Evolutionary conservation across 2,888 invertebrate species (phyloP), one percentile per base, ranked within the genome.

Genomic region (Baronia brevicornis): DNA sequence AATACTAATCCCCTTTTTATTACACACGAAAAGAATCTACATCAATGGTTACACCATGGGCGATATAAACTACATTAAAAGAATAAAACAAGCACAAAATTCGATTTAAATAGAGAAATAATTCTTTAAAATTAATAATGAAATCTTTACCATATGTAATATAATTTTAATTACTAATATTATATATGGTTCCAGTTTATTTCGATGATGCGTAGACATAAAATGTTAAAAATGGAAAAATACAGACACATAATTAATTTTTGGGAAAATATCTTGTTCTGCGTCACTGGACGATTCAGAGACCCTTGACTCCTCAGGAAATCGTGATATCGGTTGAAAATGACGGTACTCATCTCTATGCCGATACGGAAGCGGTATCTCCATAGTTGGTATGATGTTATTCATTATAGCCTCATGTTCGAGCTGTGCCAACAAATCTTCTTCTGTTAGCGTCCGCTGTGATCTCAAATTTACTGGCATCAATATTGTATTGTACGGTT

Each of bases 341-440:
- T 27, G 26, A 17, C 10, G 18, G 12, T 20, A 18, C 14, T 46
- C 35, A 5, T 48, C 48, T n/a, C n/a, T n/a, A n/a, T n/a, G n/a
- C n/a, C n/a, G n/a, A 9, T 70, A 60, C 4, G 54, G 39, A 36
- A 55, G 65, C 2, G 71, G 67, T 2, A 64, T 48, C 3, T 65
- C 48, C 77, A 82, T 80, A 2, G 69, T 75, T 3, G 82, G 82
- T 26, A 82, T 37, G 20, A 78, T 58, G 35, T 80, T 82, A 10
- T 65, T 65, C 46, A 82, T 58, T 15, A 68, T 64, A 1, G 71
- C 60, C 10, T 72, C 70, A 33, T 73, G 62, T 4, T 50, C 37
- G 14, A 79, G 44, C 14, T 74, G 62, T 2, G 61, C 54, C 39
- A 71, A 33, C 4, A 61, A 55, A 14, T 71, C 67, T 3, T 64